Base-by-base conservation (phyloP, 2,888 invertebrate genomes). In the Drosophila kambysellisi region DNA sequence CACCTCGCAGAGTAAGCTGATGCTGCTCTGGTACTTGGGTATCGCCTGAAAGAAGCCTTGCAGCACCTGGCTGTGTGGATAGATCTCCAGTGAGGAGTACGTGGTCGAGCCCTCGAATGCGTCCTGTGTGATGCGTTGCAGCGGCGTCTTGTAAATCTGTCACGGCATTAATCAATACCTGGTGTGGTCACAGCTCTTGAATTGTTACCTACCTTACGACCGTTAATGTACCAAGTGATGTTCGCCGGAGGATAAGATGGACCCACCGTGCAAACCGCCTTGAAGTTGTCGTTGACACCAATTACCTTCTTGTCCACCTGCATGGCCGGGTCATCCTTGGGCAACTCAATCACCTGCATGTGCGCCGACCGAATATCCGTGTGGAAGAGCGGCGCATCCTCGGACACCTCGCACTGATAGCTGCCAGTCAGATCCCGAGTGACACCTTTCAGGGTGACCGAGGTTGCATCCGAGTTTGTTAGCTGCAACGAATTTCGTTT, bases 351-450 rank as follows among this genome's bases (percentile, higher is more conserved):
- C 75, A 94, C 94, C 86, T 94, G 94, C 93, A 94, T 93, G 81
- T 94, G 92, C 41, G 94, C 94, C 12, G 94, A 92, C 46, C 94
- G 93, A 74, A 94, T 94, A 72, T 94, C 94, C 20, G 94, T 94
- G 82, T 94, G 94, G 80, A 94, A 94, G 56, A 94, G 93, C 9
- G 94, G 94, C 41, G 94, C 94, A 91, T 94, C 94, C 72, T 94
- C 94, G n/a, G 94, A 94, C 48, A 94, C 94, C 91, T 94, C 94
- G 79, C 94, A 94, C 88, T 94, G 94, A 90, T 94, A 94, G 90
- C 92, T 94, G 65, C 94, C 94, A 43, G 94, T 94, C 73, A 94
- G 93, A 78, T 94, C 94, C 62, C 94, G 92, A 53, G 94, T 94
- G 51, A 94, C 94, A 76, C 94, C 93, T 65, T 93, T 93, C 70